Percentiles rank a stretch among this genome's conserved stretches.
These are phyloP conservation scores for Listrodromus nycthemerus DNA, from an alignment of 2,888 invertebrate species.

Conservation along the genomic window DNA sequence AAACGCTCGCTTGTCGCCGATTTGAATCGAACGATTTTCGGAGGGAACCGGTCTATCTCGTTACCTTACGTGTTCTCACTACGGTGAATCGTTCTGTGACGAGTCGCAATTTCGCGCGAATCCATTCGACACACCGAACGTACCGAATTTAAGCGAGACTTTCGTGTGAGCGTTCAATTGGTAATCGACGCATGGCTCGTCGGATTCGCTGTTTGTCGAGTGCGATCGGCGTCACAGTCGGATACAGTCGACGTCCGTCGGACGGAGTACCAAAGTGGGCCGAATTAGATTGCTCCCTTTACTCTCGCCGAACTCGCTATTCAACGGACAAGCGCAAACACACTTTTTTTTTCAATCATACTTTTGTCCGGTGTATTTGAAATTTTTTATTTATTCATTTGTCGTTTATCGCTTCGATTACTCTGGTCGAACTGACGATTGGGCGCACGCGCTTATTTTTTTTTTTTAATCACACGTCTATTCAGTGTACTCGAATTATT, in stretches of 20 bases:
- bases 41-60: conserved; percentile 4
- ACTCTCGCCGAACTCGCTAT: not conserved
- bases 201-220: conserved; percentile 9
- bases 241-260: not conserved
- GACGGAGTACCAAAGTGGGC: not conserved
- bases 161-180: not conserved
- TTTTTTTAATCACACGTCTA: too few species aligned
- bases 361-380: too few species aligned
- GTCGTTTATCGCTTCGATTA: not conserved
- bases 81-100: not conserved
- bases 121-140: conserved; percentile 8
- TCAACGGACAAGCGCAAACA: not conserved
- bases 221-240: conserved; percentile 6
- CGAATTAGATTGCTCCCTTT: conserved; percentile 6
- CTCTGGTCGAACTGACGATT: too few species aligned
- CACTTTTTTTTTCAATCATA: not conserved
- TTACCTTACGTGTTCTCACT: conserved; percentile 14
- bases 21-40: not conserved
- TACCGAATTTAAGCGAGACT: not conserved
- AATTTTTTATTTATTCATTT: too few species aligned
- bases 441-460: too few species aligned
- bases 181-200: conserved; percentile 15
- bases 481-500: too few species aligned
- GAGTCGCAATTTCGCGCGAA: conserved; percentile 35
- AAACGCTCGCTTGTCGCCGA: not conserved